Conservation (phyloP, 2,888 invertebrate genomes). For the Ommatoiulus sabulosus region DNA sequence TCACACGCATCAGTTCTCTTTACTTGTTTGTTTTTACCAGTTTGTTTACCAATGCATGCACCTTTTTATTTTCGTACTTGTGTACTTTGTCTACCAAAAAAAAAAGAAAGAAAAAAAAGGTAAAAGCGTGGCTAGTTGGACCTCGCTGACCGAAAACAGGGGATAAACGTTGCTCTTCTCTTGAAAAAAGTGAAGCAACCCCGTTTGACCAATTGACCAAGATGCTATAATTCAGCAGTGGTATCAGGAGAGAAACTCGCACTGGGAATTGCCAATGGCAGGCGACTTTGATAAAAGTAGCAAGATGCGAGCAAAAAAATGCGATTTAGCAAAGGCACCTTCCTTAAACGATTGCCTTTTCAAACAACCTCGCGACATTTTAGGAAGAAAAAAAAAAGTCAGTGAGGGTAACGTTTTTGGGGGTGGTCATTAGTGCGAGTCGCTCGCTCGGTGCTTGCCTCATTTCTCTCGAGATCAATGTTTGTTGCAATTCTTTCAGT, state of each 20-base stretch:
- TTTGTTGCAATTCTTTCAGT: slow-evolving; percentile 28
- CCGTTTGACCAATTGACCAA: slow-evolving; percentile 1
- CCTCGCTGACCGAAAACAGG: too few species aligned
- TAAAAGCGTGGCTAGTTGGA: too few species aligned
- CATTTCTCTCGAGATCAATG: slow-evolving; percentile 39
- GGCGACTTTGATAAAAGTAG: slow-evolving; percentile 12
- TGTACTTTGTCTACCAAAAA: too few species aligned
- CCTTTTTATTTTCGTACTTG: too few species aligned
- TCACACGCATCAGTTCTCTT: too few species aligned
- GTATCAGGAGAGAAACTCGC: not conserved
- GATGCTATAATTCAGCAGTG: not conserved
- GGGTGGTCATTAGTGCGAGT: slow-evolving; percentile 15
- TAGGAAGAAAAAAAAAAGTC: not conserved
- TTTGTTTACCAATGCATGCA: too few species aligned
- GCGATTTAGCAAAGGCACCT: slow-evolving; percentile 25
- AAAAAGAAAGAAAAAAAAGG: not conserved
- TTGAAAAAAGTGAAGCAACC: not conserved
- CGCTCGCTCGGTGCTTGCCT: not conserved
- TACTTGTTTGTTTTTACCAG: too few species aligned
- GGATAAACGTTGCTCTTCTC: too few species aligned
- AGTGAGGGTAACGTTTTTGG: not conserved
- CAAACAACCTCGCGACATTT: not conserved
- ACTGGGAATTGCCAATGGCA: not conserved
- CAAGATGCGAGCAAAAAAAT: not conserved
- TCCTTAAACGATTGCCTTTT: slow-evolving; percentile 38